Evolutionary conservation across 1,140 invertebrate species (phyloP), one percentile per base, ranked within the genome.

Genomic region (Listronotus bonariensis): DNA sequence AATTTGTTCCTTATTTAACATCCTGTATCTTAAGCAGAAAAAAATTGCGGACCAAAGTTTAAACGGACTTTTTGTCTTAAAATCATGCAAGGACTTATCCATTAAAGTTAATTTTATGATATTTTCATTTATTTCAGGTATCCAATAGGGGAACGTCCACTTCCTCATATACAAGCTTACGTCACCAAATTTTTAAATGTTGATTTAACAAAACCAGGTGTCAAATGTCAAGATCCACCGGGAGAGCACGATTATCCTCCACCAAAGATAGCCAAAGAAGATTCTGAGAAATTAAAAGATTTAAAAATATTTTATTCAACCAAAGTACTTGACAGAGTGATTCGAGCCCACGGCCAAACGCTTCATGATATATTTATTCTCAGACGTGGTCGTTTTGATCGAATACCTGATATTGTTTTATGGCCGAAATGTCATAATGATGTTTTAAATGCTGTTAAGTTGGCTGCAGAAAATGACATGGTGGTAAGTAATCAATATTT

Each of bases 331-430:
- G 95, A 98, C 75, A 83, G 97, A 54, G 77, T 99, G 15, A 87
- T 96, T 58, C 83, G 96, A 49, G 89, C 93, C n/a, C 96, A 99
- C 80, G 97, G 96, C 6, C 94, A 99, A 77, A 97, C 96, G 0
- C 79, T 99, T 9, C 86, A 93, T 68, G 97, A 99, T 76, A 92
- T 99, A 60, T 90, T 89, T 70, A 80, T 84, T 7, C 76, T 98
- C 36, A 84, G 74, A 54, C 78, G 82, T 41, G 88, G 89, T 49
- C 84, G 78, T 45, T 91, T 94, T 74, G 81, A 86, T 10, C 84
- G 96, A 67, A 93, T 99, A 77, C 96, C 96, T 0, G 97, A 99
- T 76, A 73, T 98, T 7, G 92, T 99, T 0, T 81, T 96, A 1
- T 99, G 96, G 96, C 96, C 96, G 32, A 85, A 84, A 18, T 86